Percentiles rank a stretch among this genome's conserved stretches.
Conservation (phyloP, 2,888 invertebrate genomes). For the Catotricha subobsoleta region DNA sequence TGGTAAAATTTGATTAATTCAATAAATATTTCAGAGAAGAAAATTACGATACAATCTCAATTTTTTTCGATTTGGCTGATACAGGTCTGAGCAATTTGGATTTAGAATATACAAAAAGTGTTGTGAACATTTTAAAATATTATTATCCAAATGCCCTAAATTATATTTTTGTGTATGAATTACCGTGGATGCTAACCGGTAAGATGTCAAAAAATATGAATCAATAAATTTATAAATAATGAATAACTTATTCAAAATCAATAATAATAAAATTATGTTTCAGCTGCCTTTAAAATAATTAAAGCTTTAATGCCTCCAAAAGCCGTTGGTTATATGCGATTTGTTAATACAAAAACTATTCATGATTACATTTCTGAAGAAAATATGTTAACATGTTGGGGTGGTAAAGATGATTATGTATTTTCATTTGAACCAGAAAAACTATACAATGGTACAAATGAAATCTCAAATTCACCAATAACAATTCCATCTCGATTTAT, state of each 20-base stretch:
- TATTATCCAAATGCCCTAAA: constrained; percentile 80
- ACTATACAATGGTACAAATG: not conserved
- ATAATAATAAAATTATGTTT: constrained; percentile 15
- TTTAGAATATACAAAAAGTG: constrained; percentile 74
- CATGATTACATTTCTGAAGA: constrained; percentile 55
- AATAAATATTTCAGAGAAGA: constrained; percentile 35
- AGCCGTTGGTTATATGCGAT: constrained; percentile 75
- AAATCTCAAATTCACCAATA: no score
- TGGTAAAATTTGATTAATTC: not conserved
- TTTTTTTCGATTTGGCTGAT: constrained; percentile 82
- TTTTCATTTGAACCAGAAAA: constrained; percentile 53
- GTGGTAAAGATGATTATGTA: constrained; percentile 54
- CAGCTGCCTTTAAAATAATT: constrained; percentile 80
- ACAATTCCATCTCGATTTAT: no score
- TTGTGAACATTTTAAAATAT: constrained; percentile 69
- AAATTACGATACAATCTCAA: constrained; percentile 55
- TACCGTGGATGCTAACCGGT: constrained; percentile 87
- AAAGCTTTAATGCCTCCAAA: constrained; percentile 73
- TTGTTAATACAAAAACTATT: constrained; percentile 55
- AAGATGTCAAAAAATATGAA: no score
- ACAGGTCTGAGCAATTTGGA: constrained; percentile 78
- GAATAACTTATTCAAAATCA: not conserved
- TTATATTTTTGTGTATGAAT: constrained; percentile 77
- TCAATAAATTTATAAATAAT: no score
- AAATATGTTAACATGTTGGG: constrained; percentile 62